Conservation (phyloP, 2,113 vertebrate species). For the Struthio camelus region DNA sequence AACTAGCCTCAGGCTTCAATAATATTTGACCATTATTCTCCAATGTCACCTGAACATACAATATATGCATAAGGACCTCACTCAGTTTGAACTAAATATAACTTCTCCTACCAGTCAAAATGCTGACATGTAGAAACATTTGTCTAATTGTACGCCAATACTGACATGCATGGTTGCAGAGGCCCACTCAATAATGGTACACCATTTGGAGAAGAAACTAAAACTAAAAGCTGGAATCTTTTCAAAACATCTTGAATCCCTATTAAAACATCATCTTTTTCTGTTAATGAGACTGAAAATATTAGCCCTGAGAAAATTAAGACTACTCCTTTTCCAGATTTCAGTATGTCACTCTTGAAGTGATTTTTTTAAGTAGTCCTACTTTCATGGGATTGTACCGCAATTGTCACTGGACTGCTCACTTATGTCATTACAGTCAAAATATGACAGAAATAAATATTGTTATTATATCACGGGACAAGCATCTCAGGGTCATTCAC, state of each 20-base stretch:
- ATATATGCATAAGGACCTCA: neutral
- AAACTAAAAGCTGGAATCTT: neutral
- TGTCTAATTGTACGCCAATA: neutral
- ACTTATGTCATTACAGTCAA: neutral
- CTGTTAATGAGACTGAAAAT: neutral
- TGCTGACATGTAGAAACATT: accelerated
- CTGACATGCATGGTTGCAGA: neutral
- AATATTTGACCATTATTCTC: neutral
- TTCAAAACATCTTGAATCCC: neutral
- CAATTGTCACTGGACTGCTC: neutral
- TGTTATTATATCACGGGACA: neutral
- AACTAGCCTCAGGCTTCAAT: neutral
- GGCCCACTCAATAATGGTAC: neutral
- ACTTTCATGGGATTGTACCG: neutral
- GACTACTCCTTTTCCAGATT: neutral
- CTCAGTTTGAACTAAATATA: neutral
- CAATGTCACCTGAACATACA: neutral
- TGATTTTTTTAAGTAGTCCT: neutral
- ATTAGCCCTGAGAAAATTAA: neutral
- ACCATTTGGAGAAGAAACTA: neutral
- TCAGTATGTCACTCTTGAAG: neutral
- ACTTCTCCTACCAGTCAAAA: neutral
- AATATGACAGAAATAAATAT: conserved; percentile 15
- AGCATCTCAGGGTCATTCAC: neutral
- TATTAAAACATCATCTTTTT: neutral